Evolutionary conservation across 2,888 invertebrate genomes (phyloP), one percentile per base, ranked within the genome.

Genomic region (Lacanobia wlatinum): DNA sequence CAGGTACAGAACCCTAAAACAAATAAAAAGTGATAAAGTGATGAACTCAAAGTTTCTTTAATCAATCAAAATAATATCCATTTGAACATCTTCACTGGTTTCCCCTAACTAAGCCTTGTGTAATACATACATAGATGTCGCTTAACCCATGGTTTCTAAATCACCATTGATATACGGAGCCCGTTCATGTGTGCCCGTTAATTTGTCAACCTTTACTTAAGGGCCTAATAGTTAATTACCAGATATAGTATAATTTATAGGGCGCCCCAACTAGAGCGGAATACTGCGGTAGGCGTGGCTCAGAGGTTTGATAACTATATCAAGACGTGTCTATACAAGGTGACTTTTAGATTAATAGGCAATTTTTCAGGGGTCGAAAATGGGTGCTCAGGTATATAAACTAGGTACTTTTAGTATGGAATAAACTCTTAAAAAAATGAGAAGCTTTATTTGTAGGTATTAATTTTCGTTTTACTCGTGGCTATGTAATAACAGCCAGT

Each of bases 151-250:
- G 84, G 81, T 76, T 84, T 82, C 83, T 76, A 86, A 84, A 86
- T 86, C 83, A 58, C 83, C 65, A 68, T 77, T 84, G 87, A 84
- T 86, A 86, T 78, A 84, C 58, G 75, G 72, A 46, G 34, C 62
- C 60, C 69, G 66, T 75, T 64, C 84, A 65, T 55, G 82, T 82
- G 62, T 79, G 77, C 77, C 71, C 85, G 84, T 84, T 84, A 84
- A 86, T 84, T 84, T 84, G 84, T 84, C 84, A 86, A 80, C 85
- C 84, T 77, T 82, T 82, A 82, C 87, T 84, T 86, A 84, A 84
- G 70, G 64, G 87, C 72, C 72, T 84, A 86, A 76, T 78, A 48
- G 85, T 73, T 84, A 80, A 84, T 86, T 86, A 84, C 66, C 66
- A 86, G 85, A 82, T 82, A 76, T 82, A 78, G 38, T 38, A 77